Evolutionary conservation across 2,113 vertebrate genomes (phyloP).

Genomic region (Vidua macroura): DNA sequence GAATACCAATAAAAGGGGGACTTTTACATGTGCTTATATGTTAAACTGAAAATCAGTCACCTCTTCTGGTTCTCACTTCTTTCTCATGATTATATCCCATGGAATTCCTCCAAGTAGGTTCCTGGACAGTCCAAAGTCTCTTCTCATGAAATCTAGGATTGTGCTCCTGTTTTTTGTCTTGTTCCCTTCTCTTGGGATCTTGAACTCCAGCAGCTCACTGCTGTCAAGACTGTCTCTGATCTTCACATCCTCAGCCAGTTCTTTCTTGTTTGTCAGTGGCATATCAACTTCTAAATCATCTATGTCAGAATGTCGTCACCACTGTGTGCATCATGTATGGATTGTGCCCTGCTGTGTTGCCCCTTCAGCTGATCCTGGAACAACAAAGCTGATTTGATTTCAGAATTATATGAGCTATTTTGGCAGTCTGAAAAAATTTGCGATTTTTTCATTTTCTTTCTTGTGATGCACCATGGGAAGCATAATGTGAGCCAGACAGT

Average conservation of each 20-base stretch:
- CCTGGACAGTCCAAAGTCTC: background rate
- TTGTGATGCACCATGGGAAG: background rate
- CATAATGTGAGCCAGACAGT: background rate
- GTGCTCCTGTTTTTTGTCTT: background rate
- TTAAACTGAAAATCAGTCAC: background rate
- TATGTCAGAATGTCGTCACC: background rate
- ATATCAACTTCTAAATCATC: background rate
- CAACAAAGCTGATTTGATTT: background rate
- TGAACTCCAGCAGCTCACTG: background rate
- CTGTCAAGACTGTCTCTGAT: background rate
- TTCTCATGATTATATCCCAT: background rate
- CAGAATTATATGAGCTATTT: background rate
- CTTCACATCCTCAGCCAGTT: background rate
- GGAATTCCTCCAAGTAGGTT: background rate
- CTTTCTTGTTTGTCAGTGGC: background rate
- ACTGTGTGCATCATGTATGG: rapidly evolving
- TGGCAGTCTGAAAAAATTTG: background rate
- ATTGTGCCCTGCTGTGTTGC: background rate
- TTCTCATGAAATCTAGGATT: background rate
- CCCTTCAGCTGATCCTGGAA: background rate
- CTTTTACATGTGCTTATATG: background rate
- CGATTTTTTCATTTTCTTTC: background rate
- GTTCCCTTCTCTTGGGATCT: background rate
- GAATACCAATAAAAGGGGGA: background rate
- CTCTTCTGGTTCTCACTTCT: background rate